Percentiles rank a stretch among this genome's conserved stretches.
phyloP scores from a whole-genome alignment of 2,797 vertebrate genomes.

The Kryptolebias ocellatus region DNA sequence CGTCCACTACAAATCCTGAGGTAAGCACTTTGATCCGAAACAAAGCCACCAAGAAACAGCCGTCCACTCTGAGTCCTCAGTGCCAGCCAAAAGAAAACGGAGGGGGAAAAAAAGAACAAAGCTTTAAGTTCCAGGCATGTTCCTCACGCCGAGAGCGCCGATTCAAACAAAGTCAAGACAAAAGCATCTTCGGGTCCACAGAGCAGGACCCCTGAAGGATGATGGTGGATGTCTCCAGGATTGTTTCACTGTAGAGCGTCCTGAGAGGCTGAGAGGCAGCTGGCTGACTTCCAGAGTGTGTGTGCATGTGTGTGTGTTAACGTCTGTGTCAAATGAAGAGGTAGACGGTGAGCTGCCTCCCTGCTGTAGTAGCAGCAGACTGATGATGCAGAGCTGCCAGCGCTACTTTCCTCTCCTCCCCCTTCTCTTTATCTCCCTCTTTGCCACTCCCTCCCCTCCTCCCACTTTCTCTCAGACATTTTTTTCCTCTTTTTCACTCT shows the following conservation, averaged over 20 bases:
- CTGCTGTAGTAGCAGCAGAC: conserved; percentile 47
- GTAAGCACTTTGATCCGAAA: conserved; percentile 45
- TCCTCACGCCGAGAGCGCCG: neutral
- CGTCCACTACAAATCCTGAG: conserved; percentile 37
- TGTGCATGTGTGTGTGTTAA: neutral
- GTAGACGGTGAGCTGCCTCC: conserved; percentile 38
- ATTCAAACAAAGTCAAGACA: conserved; percentile 21
- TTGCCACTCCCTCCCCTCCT: neutral
- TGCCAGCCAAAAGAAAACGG: neutral
- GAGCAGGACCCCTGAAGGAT: conserved; percentile 1
- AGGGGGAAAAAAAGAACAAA: neutral
- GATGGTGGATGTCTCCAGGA: conserved; percentile 38
- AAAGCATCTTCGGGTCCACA: neutral
- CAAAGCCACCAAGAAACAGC: conserved; percentile 13
- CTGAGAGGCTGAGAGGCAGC: conserved; percentile 1
- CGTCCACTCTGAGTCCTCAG: conserved; percentile 10
- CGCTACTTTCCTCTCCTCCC: conserved; percentile 55
- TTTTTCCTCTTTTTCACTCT: neutral
- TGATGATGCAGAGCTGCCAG: conserved; percentile 62
- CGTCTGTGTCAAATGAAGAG: neutral
- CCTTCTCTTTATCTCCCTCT: conserved; percentile 5
- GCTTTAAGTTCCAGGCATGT: conserved; percentile 10
- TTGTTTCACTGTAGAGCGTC: neutral
- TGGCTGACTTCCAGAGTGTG: conserved; percentile 12
- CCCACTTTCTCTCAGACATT: neutral